Conservation (phyloP, 2,797 vertebrate genomes). For the Danionella dracula region DNA sequence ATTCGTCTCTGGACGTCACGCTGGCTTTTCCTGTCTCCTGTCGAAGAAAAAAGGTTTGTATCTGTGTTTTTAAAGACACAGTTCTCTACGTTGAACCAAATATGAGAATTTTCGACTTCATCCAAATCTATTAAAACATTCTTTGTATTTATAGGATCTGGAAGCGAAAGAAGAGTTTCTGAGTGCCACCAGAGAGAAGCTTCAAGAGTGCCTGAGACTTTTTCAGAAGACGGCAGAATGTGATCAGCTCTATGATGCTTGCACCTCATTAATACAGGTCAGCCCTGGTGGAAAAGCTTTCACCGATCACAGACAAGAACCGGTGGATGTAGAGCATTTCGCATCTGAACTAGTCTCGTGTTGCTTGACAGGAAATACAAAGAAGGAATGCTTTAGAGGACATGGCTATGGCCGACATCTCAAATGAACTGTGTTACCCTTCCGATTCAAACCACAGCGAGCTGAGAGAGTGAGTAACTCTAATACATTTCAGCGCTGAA, state of each 20-base stretch:
- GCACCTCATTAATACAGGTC: slow-evolving; percentile 92
- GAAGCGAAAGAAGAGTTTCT: slow-evolving; percentile 88
- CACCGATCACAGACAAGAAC: no score
- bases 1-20: slow-evolving; percentile 88
- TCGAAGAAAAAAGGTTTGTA: slow-evolving; percentile 58
- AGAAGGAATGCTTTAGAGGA: slow-evolving; percentile 94
- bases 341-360: no score
- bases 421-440: slow-evolving; percentile 91
- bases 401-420: slow-evolving; percentile 93
- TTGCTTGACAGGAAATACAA: slow-evolving; percentile 85
- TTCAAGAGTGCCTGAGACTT: slow-evolving; percentile 87
- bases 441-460: no score
- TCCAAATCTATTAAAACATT: no score
- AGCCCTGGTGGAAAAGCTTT: no score
- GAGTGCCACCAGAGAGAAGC: slow-evolving; percentile 86
- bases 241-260: slow-evolving; percentile 89
- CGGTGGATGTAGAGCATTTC: no score
- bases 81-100: no score
- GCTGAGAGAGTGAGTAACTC: no score
- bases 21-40: slow-evolving; percentile 86
- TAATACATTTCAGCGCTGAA: no score
- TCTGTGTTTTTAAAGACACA: not conserved
- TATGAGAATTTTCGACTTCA: no score
- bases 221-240: slow-evolving; percentile 95
- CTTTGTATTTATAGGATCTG: slow-evolving; percentile 72